A percentile compares a stretch with the other conserved stretches of the same genome.
phyloP scores from a whole-genome alignment of 2,113 vertebrate species.

The Pedionomus torquatus region DNA sequence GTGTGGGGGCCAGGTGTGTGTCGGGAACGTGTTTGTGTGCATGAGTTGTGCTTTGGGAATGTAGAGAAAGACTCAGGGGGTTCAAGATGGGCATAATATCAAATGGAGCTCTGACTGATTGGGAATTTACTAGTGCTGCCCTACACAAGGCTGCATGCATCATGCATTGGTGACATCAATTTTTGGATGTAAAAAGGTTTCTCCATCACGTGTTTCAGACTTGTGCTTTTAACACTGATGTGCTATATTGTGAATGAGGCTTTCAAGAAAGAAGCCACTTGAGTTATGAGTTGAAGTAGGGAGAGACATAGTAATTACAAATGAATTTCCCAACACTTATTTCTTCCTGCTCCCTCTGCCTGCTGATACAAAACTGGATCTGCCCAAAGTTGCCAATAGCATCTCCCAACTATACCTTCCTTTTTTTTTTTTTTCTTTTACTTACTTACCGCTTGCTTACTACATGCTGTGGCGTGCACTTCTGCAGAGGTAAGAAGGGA shows the following conservation, averaged over 20 bases:
- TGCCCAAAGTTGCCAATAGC: background rate
- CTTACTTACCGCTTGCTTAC: background rate
- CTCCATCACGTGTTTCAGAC: background rate
- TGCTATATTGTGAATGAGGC: background rate
- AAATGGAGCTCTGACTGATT: background rate
- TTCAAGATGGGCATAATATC: background rate
- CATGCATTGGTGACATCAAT: background rate
- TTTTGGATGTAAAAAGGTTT: background rate
- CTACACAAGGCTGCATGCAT: background rate
- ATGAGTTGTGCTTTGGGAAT: background rate
- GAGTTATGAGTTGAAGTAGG: background rate
- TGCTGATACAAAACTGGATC: background rate
- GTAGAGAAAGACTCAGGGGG: accelerated
- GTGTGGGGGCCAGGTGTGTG: background rate
- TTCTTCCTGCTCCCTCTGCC: background rate
- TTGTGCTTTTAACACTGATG: background rate
- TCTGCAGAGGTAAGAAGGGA: background rate
- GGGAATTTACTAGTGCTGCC: background rate
- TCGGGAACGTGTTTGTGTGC: background rate
- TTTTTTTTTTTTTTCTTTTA: background rate
- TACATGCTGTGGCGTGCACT: background rate
- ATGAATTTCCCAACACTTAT: background rate
- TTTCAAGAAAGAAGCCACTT: background rate
- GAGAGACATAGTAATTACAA: background rate
- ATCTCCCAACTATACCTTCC: background rate